These are phyloP conservation scores for Prenolepis imparis DNA, from an alignment of 2,888 invertebrate species.

Conservation along the genomic window DNA sequence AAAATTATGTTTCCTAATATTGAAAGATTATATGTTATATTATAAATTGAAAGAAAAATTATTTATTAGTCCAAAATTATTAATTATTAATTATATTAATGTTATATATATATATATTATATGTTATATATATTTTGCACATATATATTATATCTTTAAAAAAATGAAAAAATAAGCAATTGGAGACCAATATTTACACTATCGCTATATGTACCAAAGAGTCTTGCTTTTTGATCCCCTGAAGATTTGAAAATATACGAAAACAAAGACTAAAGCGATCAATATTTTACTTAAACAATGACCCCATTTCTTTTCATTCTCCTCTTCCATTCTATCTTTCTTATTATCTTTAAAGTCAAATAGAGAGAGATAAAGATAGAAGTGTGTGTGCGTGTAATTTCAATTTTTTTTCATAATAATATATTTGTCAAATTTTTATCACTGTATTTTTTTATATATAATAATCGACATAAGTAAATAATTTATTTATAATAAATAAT, in stretches of 20 bases:
- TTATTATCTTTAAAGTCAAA: neutral
- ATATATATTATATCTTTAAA: no score
- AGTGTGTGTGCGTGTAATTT: neutral
- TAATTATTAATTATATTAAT: neutral
- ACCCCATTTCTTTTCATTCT: constrained; percentile 5
- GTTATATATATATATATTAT: no score
- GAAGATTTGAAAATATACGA: constrained; percentile 14
- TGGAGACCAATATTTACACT: constrained; percentile 20
- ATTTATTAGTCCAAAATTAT: neutral
- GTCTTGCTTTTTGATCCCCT: constrained; percentile 10
- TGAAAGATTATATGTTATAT: neutral
- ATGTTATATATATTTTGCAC: no score
- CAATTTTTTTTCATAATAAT: neutral
- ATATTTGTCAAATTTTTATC: neutral
- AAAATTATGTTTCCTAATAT: neutral
- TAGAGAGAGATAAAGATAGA: neutral
- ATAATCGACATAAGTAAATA: neutral
- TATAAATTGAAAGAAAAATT: neutral
- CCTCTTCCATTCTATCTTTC: neutral
- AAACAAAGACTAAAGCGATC: constrained; percentile 15
- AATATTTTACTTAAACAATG: constrained; percentile 32
- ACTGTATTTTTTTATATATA: neutral
- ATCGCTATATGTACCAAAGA: neutral
- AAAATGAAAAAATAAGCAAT: constrained; percentile 1
- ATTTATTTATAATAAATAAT: no score